Conservation (phyloP, 2,888 invertebrate genomes). For the Osmoderma eremita region DNA sequence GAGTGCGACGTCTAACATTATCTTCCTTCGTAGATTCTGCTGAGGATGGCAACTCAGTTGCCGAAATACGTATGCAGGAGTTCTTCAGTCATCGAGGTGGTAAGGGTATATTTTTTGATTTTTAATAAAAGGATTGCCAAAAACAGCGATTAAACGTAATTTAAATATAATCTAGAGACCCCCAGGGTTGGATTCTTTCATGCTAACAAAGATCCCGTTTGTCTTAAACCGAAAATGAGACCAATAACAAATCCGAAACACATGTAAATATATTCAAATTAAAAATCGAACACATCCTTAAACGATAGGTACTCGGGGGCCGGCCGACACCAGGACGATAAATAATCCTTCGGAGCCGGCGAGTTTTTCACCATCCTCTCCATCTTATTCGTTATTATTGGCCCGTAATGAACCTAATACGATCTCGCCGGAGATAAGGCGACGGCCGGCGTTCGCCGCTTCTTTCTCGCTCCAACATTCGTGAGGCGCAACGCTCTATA, state of each 20-base stretch:
- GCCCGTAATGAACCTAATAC: constrained; percentile 29
- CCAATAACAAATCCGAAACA: constrained; percentile 22
- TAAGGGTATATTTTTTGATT: too few species aligned
- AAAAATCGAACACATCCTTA: constrained; percentile 26
- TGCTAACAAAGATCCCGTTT: too few species aligned
- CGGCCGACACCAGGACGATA: constrained; percentile 16
- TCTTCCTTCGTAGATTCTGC: too few species aligned
- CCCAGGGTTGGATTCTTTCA: too few species aligned
- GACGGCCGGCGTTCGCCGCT: not conserved
- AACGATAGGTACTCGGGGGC: constrained; percentile 13
- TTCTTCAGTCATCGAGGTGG: too few species aligned
- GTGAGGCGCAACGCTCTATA: not conserved
- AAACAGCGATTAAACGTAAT: too few species aligned
- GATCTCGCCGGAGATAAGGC: not conserved
- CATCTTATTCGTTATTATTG: constrained; percentile 27
- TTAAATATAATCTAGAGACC: too few species aligned
- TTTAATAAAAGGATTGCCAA: too few species aligned
- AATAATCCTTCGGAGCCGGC: constrained; percentile 1
- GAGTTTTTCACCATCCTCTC: constrained; percentile 11
- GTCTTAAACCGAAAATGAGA: not conserved
- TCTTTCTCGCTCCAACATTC: not conserved
- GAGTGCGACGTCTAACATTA: too few species aligned
- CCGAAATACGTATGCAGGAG: too few species aligned
- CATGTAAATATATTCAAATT: constrained; percentile 33
- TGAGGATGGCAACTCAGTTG: too few species aligned